Conservation (phyloP, 1,140 invertebrate species). For the Calycopis cecrops region DNA sequence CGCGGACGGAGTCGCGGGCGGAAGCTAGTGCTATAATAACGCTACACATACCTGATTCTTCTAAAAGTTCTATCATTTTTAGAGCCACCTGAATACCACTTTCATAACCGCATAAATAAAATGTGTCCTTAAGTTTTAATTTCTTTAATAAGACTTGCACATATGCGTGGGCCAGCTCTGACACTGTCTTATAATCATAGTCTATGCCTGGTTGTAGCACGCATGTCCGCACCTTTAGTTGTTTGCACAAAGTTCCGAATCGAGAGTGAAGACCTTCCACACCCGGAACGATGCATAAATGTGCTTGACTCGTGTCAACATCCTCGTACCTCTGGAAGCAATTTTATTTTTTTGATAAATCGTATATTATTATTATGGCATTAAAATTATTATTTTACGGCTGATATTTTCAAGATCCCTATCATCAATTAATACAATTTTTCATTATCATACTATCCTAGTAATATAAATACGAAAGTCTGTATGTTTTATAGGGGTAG, state of each 20-base stretch:
- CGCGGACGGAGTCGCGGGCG: too few species aligned
- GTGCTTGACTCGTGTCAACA: conserved; percentile 31
- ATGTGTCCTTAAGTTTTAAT: conserved; percentile 30
- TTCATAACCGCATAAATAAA: conserved; percentile 49
- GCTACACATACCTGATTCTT: conserved; percentile 45
- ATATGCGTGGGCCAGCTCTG: conserved; percentile 29
- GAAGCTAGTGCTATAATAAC: too few species aligned
- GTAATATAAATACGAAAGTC: too few species aligned
- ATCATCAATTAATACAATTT: too few species aligned
- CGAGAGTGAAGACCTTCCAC: conserved; percentile 36
- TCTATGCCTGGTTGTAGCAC: conserved; percentile 36
- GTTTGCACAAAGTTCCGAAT: conserved; percentile 33
- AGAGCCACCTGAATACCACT: conserved; percentile 42
- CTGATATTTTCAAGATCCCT: too few species aligned
- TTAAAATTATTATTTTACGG: background rate
- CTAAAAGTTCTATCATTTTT: conserved; percentile 47
- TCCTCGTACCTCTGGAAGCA: conserved; percentile 36
- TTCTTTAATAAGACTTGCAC: conserved; percentile 39
- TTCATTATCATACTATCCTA: too few species aligned
- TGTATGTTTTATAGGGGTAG: too few species aligned
- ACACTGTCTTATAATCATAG: conserved; percentile 26
- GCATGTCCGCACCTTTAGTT: conserved; percentile 36
- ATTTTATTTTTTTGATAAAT: too few species aligned
- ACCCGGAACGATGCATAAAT: conserved; percentile 42
- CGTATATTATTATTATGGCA: too few species aligned